Evolutionary conservation across 2,888 invertebrate genomes (phyloP).

Genomic region (Yponomeuta malinellus): DNA sequence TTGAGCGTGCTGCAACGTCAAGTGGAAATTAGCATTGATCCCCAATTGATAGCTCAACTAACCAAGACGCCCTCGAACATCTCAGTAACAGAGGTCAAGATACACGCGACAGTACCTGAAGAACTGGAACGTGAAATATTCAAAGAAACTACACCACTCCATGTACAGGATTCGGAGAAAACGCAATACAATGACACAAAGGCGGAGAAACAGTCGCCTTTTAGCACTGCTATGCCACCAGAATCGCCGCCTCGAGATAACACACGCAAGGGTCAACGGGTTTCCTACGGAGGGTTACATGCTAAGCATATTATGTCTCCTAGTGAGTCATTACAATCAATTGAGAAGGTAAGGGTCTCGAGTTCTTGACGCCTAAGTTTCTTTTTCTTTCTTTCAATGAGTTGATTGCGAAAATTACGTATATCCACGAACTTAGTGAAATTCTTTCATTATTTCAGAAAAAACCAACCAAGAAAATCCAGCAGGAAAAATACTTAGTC

Average conservation of each 20-base stretch:
- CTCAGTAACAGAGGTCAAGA: constrained; percentile 50
- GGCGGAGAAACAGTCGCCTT: background rate
- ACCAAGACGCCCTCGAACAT: constrained; percentile 30
- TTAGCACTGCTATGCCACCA: background rate
- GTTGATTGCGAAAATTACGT: too few species aligned
- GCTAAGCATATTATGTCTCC: background rate
- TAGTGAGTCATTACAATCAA: background rate
- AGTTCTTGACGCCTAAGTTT: too few species aligned
- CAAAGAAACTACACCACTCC: background rate
- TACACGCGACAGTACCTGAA: constrained; percentile 33
- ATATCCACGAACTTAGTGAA: background rate
- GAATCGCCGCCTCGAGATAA: background rate
- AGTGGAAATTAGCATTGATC: constrained; percentile 37
- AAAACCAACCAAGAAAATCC: background rate
- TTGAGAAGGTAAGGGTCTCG: background rate
- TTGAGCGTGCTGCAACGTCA: constrained; percentile 49
- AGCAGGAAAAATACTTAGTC: background rate
- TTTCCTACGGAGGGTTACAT: background rate
- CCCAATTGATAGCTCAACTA: constrained; percentile 5
- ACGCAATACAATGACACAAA: background rate
- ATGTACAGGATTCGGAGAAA: background rate
- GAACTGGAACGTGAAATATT: background rate
- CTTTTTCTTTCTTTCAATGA: too few species aligned
- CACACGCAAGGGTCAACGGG: background rate
- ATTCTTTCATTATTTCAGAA: background rate